Percentiles rank a stretch among this genome's conserved stretches.
Conservation (phyloP, 2,797 vertebrate genomes). For the Sylvia borin region DNA sequence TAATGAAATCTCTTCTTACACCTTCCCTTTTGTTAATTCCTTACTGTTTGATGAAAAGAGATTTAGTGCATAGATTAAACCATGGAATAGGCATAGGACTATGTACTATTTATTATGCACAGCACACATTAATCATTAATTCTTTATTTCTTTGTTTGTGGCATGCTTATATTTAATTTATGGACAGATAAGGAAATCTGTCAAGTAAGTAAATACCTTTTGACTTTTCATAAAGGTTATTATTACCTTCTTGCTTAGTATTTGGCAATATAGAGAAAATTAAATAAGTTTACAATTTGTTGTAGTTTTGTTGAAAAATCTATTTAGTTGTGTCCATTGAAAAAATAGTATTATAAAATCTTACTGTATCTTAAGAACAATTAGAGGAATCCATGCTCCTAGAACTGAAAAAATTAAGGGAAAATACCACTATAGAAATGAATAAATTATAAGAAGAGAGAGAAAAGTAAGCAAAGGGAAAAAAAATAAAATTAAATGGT, state of each 20-base stretch:
- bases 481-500: neutral
- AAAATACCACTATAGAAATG: neutral
- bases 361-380: neutral
- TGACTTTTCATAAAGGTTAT: neutral
- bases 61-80: neutral
- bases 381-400: neutral
- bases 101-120: neutral
- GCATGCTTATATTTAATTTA: neutral
- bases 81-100: neutral
- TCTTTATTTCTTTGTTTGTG: neutral
- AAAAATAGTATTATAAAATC: neutral
- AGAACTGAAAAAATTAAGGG: neutral
- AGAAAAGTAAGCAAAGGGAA: neutral
- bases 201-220: neutral
- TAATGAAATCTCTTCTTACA: neutral
- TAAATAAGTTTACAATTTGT: neutral
- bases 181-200: neutral
- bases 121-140: neutral
- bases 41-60: neutral
- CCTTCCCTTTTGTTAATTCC: neutral
- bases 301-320: neutral
- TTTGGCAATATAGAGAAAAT: neutral
- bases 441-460: neutral
- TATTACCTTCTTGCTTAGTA: neutral
- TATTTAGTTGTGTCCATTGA: neutral